Percentiles rank a stretch among this genome's conserved stretches.
Evolutionary conservation across 2,888 invertebrate species (phyloP).

Genomic region (Dascillus cervinus): DNA sequence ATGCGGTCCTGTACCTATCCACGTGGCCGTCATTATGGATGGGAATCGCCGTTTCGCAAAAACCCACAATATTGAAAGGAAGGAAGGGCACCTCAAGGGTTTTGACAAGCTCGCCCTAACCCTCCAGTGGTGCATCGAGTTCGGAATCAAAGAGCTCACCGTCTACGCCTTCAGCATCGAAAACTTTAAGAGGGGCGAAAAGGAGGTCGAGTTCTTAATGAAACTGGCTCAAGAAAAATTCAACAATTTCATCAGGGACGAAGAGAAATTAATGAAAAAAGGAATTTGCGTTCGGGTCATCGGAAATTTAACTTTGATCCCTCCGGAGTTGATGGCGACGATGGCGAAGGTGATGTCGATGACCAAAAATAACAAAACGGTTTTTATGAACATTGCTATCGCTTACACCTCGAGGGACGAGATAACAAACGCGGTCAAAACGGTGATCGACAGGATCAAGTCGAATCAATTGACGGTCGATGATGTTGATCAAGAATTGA

Average conservation of each 20-base stretch:
- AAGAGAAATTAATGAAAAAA: conserved; percentile 64
- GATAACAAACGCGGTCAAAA: neutral
- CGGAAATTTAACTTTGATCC: conserved; percentile 70
- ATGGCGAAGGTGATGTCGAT: conserved; percentile 66
- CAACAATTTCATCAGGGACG: conserved; percentile 60
- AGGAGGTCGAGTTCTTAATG: conserved; percentile 81
- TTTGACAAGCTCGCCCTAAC: conserved; percentile 69
- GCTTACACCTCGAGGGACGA: conserved; percentile 52
- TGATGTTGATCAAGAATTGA: neutral
- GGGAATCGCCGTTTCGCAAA: too few relatives aligned
- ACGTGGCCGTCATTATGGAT: conserved; percentile 91
- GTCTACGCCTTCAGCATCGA: conserved; percentile 96
- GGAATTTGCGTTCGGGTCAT: conserved; percentile 75
- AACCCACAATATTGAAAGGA: conserved; percentile 60
- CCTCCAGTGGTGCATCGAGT: conserved; percentile 68
- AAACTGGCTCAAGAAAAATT: conserved; percentile 78
- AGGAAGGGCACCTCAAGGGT: conserved; percentile 71
- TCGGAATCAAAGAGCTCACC: conserved; percentile 87
- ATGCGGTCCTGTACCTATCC: conserved; percentile 73
- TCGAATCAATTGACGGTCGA: neutral
- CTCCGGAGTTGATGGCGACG: conserved; percentile 61
- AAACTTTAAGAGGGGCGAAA: conserved; percentile 81
- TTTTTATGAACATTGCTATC: conserved; percentile 65
- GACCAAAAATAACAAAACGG: conserved; percentile 65
- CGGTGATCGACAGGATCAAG: neutral